These are phyloP conservation scores for Uria aalge DNA, from an alignment of 2,113 vertebrate species.

Conservation along the genomic window DNA sequence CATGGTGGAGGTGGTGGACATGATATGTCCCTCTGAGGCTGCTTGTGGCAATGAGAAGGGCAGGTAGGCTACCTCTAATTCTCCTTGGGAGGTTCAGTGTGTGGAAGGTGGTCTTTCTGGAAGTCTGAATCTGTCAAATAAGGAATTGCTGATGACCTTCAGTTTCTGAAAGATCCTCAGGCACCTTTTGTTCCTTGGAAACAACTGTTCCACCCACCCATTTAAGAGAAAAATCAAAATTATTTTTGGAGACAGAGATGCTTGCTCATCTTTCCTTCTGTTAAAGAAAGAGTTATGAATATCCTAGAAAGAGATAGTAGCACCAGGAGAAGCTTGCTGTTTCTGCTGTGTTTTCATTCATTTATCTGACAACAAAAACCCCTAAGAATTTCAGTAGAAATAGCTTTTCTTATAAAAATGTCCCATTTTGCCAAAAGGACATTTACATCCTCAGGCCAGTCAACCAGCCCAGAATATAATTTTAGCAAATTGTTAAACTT, in stretches of 20 bases:
- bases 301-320: neutral
- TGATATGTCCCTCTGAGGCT: neutral
- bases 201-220: accelerated
- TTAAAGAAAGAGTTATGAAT: neutral
- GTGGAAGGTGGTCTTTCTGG: neutral
- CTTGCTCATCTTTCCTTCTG: neutral
- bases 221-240: neutral
- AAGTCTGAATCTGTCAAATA: neutral
- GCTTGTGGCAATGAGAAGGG: neutral
- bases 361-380: neutral
- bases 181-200: neutral
- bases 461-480: neutral
- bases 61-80: neutral
- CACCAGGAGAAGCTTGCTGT: neutral
- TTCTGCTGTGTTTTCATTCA: neutral
- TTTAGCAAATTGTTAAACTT: neutral
- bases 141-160: neutral
- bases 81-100: neutral
- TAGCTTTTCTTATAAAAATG: neutral
- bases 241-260: neutral
- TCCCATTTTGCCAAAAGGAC: neutral
- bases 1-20: neutral
- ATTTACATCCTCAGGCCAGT: neutral
- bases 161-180: neutral
- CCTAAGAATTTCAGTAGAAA: neutral